Percentiles rank a stretch among this genome's conserved stretches.
Evolutionary conservation across 2,888 invertebrate species (phyloP).

Genomic region (Drosophila paramelanica): DNA sequence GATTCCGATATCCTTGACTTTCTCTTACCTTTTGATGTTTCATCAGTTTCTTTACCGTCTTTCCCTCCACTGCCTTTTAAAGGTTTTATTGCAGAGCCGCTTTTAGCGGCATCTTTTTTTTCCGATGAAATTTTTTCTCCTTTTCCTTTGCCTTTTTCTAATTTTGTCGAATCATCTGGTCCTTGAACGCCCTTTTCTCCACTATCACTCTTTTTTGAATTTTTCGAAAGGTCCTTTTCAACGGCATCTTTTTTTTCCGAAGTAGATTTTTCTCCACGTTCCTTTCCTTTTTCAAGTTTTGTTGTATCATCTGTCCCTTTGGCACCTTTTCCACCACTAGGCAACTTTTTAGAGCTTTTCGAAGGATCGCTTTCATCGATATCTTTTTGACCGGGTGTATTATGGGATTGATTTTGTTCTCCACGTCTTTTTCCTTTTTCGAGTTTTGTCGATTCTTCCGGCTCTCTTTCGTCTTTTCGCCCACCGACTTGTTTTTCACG

Average conservation of each 20-base stretch:
- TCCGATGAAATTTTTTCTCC: background rate
- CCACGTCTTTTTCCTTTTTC: slow-evolving; percentile 2
- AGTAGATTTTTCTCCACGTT: background rate
- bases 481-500: background rate
- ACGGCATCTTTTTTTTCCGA: background rate
- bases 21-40: background rate
- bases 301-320: background rate
- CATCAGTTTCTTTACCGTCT: background rate
- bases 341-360: too few relatives aligned
- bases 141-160: slow-evolving; percentile 5
- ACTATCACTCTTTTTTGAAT: background rate
- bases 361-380: background rate
- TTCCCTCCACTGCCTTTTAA: background rate
- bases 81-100: background rate
- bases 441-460: background rate
- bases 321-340: too few relatives aligned
- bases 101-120: background rate
- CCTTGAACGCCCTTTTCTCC: slow-evolving; percentile 3
- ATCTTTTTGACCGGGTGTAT: slow-evolving; percentile 2
- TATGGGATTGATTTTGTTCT: background rate
- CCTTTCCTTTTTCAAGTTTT: slow-evolving; percentile 8
- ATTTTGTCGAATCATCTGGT: background rate
- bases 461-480: background rate
- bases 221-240: background rate
- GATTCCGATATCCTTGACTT: background rate